Evolutionary conservation across 2,888 invertebrate species (phyloP).

Genomic region (Nomada ruficornis): DNA sequence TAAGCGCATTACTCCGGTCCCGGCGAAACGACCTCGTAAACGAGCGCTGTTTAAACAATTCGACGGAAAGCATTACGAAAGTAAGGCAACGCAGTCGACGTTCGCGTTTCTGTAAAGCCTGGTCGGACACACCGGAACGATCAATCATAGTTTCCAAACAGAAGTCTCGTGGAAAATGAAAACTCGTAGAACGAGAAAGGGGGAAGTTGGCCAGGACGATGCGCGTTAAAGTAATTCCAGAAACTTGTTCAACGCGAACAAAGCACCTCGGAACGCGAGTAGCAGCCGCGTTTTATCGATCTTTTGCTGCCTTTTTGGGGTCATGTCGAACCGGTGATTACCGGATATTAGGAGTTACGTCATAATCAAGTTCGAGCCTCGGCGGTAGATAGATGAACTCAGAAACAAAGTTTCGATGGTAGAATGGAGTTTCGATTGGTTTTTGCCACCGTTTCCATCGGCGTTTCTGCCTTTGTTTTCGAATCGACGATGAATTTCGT

Average conservation of each 20-base stretch:
- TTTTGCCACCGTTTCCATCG: slow-evolving; percentile 11
- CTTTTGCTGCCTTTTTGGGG: slow-evolving; percentile 40
- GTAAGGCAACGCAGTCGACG: slow-evolving; percentile 13
- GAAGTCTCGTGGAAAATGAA: slow-evolving; percentile 48
- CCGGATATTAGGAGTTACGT: slow-evolving; percentile 59
- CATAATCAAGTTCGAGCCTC: slow-evolving; percentile 54
- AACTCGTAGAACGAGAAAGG: slow-evolving; percentile 23
- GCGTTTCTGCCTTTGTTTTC: slow-evolving; percentile 2
- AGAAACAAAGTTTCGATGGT: slow-evolving; percentile 43
- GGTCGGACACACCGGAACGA: slow-evolving; percentile 40
- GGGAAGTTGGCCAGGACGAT: slow-evolving; percentile 33
- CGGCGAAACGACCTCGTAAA: slow-evolving; percentile 18
- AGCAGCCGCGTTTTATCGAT: slow-evolving; percentile 52
- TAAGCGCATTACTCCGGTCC: slow-evolving; percentile 11
- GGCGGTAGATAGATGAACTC: slow-evolving; percentile 19
- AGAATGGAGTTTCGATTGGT: slow-evolving; percentile 47
- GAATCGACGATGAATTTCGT: neutral
- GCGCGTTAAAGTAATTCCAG: slow-evolving; percentile 56
- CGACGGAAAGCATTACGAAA: slow-evolving; percentile 3
- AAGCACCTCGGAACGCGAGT: slow-evolving; percentile 27
- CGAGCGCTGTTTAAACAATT: slow-evolving; percentile 42
- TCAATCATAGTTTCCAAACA: slow-evolving; percentile 61
- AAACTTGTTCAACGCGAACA: slow-evolving; percentile 31
- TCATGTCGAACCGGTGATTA: slow-evolving; percentile 55
- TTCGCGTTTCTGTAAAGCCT: slow-evolving; percentile 9